phyloP scores from a whole-genome alignment of 37 sponge, comb jelly and placozoan genomes.

The Ephydatia muelleri region DNA sequence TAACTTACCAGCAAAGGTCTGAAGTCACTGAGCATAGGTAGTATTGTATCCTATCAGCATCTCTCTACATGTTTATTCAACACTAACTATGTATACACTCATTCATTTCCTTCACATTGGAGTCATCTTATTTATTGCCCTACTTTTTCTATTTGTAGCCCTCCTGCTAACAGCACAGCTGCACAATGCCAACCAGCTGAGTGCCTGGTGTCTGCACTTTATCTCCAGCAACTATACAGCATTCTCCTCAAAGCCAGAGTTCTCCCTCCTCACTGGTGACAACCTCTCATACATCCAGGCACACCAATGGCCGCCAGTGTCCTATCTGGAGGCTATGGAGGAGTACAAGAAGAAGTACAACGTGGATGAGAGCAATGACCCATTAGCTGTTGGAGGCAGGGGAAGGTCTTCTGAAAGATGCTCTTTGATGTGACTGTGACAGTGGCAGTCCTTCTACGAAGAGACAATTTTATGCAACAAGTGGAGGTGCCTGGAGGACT shows the following conservation, averaged over 20 bases:
- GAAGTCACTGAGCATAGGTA: too few relatives aligned
- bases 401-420: too few relatives aligned
- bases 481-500: too few relatives aligned
- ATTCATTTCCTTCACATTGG: too few relatives aligned
- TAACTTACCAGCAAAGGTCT: background rate
- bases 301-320: constrained; percentile 84
- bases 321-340: constrained; percentile 73
- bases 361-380: constrained; percentile 39
- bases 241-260: constrained; percentile 55
- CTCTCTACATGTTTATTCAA: too few relatives aligned
- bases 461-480: too few relatives aligned
- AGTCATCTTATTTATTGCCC: background rate
- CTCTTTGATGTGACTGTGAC: too few relatives aligned
- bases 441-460: too few relatives aligned
- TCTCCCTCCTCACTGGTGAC: constrained; percentile 28
- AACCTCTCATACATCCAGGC: constrained; percentile 31
- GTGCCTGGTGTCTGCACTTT: constrained; percentile 85
- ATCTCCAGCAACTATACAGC: constrained; percentile 80
- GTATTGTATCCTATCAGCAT: too few relatives aligned
- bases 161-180: constrained; percentile 72
- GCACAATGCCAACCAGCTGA: constrained; percentile 86
- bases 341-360: constrained; percentile 74
- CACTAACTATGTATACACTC: too few relatives aligned
- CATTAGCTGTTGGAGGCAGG: too few relatives aligned
- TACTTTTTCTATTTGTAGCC: constrained; percentile 27